Evolutionary conservation across 2,797 vertebrate genomes (phyloP), one percentile per base, ranked within the genome.

Genomic region (Mus spretus): DNA sequence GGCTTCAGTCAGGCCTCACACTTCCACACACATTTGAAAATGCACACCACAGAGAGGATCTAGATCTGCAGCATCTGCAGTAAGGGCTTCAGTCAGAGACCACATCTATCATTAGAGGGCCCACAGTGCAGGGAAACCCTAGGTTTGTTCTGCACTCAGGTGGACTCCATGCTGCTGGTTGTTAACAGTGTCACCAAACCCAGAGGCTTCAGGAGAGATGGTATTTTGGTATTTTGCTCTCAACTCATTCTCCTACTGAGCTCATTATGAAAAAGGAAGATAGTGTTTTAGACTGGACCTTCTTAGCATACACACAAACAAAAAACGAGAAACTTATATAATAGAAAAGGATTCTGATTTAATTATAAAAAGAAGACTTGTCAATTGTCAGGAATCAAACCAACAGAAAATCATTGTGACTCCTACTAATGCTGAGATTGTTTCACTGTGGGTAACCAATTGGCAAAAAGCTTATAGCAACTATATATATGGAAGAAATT

Each of bases 1-100:
- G 92, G 97, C 80, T 98, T 98, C 67, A 98, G 97, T 37, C 98
- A 98, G 61, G 97, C 96, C 77, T 98, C 97, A 0, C 97, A 98
- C 40, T 97, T 98, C 70, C 97, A 97, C 89, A 98, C 96, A 0
- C 98, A 98, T 22, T 97, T 97, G 90, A 93, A 97, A 80, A 96
- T 97, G 72, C 98, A 98, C 96, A 97, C 95, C 0, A 97, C 97
- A 37, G 97, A 97, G 92, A 93, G 94, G 59, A 97, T 95, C 0
- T 97, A 97, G 59, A 93, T 92, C 12, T 97, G 97, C 14, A 74
- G 82, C 3, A 34, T 97, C 5, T 97, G 97, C n/a, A 91, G 80
- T 9, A 98, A 97, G 87, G 96, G 96, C 74, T 98, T 98, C 89
- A 97, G 95, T 47, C 97, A 97, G 94, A 96, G 97, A 7, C 97